Percentiles rank a stretch among this genome's conserved stretches.
phyloP scores from a whole-genome alignment of 2,888 invertebrate genomes.

The Cryptus viduatorius region DNA sequence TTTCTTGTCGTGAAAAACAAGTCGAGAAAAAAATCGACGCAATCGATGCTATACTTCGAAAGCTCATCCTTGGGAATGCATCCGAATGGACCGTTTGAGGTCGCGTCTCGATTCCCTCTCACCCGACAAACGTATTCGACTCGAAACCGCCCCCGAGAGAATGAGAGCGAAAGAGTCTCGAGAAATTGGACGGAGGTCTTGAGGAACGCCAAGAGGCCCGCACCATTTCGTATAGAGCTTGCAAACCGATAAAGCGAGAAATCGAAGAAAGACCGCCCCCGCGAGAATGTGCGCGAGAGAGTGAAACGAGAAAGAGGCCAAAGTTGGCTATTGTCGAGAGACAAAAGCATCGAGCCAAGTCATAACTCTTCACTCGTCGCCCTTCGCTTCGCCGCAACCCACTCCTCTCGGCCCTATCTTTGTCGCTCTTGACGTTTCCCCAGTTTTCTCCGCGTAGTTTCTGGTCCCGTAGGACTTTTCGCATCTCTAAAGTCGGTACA shows the following conservation, averaged over 20 bases:
- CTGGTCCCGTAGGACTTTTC: constrained; percentile 33
- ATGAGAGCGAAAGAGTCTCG: background rate
- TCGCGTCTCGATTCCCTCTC: constrained; percentile 50
- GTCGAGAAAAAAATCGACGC: constrained; percentile 1
- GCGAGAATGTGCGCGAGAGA: constrained; percentile 31
- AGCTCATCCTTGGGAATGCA: constrained; percentile 47
- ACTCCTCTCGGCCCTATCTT: background rate
- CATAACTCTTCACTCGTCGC: constrained; percentile 68
- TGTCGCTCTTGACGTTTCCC: background rate
- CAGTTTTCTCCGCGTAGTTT: constrained; percentile 18
- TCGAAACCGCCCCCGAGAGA: constrained; percentile 40
- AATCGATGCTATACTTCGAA: constrained; percentile 20
- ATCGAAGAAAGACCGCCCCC: constrained; percentile 13
- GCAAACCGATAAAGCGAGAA: constrained; percentile 12
- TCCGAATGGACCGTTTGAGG: constrained; percentile 56
- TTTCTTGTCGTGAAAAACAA: background rate
- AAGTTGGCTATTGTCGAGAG: constrained; percentile 76
- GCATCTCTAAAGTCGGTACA: background rate
- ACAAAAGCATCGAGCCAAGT: constrained; percentile 73
- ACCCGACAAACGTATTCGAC: constrained; percentile 55
- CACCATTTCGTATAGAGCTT: background rate
- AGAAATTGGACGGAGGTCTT: constrained; percentile 34
- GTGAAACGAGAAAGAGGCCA: constrained; percentile 53
- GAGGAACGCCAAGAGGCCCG: constrained; percentile 23
- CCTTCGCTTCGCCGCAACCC: background rate